phyloP scores from a whole-genome alignment of 2,888 invertebrate genomes.

The Pegoplata infirma region DNA sequence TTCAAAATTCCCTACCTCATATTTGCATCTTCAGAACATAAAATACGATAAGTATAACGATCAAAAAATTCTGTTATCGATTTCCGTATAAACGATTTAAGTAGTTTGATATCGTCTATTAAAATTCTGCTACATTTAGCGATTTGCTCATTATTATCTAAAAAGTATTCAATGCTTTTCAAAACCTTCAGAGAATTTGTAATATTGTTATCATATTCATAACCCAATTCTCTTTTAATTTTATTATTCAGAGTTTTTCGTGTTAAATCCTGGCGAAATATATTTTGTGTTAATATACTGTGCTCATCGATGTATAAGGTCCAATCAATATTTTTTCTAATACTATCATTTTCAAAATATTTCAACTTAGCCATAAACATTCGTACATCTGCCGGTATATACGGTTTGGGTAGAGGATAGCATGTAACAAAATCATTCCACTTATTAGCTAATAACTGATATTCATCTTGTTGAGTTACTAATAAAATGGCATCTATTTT shows the following conservation, averaged over 20 bases:
- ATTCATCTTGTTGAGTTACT: constrained; percentile 15
- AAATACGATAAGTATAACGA: constrained; percentile 70
- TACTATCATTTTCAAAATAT: constrained; percentile 63
- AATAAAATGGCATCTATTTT: constrained; percentile 13
- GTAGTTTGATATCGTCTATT: constrained; percentile 58
- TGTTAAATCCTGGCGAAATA: constrained; percentile 67
- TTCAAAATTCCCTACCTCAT: constrained; percentile 69
- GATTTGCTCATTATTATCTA: constrained; percentile 40
- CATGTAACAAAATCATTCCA: constrained; percentile 71
- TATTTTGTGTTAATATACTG: constrained; percentile 69
- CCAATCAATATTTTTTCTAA: constrained; percentile 68
- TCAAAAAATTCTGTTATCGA: constrained; percentile 68
- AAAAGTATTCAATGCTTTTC: constrained; percentile 60
- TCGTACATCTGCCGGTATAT: constrained; percentile 69
- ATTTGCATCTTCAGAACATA: constrained; percentile 69
- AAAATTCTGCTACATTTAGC: constrained; percentile 21
- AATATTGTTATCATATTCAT: constrained; percentile 65
- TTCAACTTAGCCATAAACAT: constrained; percentile 67
- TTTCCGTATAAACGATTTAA: constrained; percentile 58
- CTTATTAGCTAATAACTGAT: constrained; percentile 15
- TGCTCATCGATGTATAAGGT: constrained; percentile 69
- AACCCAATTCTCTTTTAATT: constrained; percentile 64
- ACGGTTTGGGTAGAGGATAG: constrained; percentile 70
- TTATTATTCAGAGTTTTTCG: constrained; percentile 50
- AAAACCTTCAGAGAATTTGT: constrained; percentile 43